phyloP scores from a whole-genome alignment of 2,113 vertebrate genomes.

The Lamprotornis superbus region DNA sequence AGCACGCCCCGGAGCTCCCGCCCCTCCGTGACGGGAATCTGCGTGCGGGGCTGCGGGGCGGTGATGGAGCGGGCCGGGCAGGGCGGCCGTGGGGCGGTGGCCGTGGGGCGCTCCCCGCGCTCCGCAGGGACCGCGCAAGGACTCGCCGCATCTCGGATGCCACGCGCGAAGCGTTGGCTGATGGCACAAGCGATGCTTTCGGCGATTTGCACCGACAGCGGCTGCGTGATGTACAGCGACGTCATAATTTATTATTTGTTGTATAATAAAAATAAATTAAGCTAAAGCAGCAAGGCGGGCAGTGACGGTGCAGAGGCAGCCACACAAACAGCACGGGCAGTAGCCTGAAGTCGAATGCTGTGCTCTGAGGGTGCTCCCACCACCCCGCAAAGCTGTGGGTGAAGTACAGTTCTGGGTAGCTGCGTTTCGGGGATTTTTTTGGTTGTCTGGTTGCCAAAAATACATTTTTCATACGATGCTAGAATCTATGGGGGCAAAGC shows the following conservation, averaged over 20 bases:
- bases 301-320: not conserved
- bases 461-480: not conserved
- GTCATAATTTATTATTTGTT: not conserved
- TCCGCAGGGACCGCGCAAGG: not conserved
- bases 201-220: not conserved
- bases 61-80: not conserved
- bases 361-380: not conserved
- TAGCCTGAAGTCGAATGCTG: too few species aligned
- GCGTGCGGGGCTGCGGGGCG: not conserved
- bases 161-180: not conserved
- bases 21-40: not conserved
- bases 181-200: accelerated
- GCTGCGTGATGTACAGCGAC: accelerated
- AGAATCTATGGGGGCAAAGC: not conserved
- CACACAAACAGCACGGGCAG: not conserved
- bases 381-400: not conserved
- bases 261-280: not conserved
- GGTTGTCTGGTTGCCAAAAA: not conserved
- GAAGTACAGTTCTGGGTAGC: not conserved
- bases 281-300: not conserved
- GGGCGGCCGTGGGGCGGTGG: not conserved
- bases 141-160: not conserved
- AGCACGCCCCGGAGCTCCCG: not conserved
- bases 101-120: not conserved
- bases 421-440: not conserved